phyloP scores from a whole-genome alignment of 2,113 vertebrate genomes.

The Murina feae region DNA sequence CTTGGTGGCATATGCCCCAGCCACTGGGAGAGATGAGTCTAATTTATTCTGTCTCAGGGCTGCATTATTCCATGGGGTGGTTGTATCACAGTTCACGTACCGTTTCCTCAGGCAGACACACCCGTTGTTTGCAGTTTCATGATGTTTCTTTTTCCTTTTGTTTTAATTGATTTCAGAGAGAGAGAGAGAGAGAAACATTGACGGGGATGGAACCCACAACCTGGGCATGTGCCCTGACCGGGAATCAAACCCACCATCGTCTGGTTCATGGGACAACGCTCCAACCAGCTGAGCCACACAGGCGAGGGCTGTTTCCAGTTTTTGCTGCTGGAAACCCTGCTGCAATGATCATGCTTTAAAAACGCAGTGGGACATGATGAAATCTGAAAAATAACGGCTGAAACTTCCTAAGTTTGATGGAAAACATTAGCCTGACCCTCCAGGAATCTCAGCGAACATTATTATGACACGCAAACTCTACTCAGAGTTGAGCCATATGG shows the following conservation, averaged over 20 bases:
- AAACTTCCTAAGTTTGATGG: neutral
- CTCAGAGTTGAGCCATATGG: neutral
- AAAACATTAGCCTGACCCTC: neutral
- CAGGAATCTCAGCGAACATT: neutral
- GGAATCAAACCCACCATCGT: no score
- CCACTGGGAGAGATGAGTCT: neutral
- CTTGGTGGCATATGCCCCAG: neutral
- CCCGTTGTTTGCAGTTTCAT: neutral
- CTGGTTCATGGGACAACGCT: no score
- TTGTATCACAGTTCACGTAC: neutral
- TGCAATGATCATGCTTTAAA: neutral
- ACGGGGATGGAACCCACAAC: no score
- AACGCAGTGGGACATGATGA: neutral
- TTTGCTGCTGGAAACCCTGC: neutral
- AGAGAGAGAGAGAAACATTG: no score
- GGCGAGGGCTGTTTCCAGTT: neutral
- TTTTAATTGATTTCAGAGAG: no score
- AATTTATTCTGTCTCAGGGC: neutral
- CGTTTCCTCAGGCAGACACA: neutral
- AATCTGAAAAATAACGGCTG: neutral
- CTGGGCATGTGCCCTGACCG: no score
- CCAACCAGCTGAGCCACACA: no score
- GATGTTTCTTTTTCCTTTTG: no score
- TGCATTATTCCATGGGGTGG: rapidly evolving
- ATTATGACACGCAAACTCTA: neutral